A percentile compares a stretch with the other conserved stretches of the same genome.
These are phyloP conservation scores for Lateolabrax maculatus DNA, from an alignment of 2,797 vertebrate species.

Conservation along the genomic window DNA sequence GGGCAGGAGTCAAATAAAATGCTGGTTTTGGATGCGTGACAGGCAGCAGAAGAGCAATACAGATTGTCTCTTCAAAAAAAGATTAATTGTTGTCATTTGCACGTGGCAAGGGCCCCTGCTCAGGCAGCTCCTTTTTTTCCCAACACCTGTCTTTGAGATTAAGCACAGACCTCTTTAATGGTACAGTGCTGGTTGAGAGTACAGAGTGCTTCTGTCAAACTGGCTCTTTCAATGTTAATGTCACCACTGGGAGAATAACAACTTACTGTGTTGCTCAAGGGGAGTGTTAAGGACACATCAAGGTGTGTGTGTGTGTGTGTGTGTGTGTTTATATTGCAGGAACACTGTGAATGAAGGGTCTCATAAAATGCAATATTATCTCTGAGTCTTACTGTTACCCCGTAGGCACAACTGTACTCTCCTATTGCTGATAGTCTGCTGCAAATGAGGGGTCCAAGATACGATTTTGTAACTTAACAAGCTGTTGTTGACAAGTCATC, in stretches of 20 bases:
- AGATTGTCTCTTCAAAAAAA: background rate
- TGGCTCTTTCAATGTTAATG: slow-evolving; percentile 50
- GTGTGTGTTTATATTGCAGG: slow-evolving; percentile 10
- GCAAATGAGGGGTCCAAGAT: background rate
- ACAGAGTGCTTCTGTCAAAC: slow-evolving; percentile 24
- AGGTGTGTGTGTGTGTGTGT: slow-evolving; percentile 3
- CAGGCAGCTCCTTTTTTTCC: slow-evolving; percentile 10
- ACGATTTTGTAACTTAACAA: background rate
- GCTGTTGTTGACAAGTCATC: slow-evolving; percentile 50
- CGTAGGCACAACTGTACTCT: background rate
- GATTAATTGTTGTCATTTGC: background rate
- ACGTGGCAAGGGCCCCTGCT: background rate
- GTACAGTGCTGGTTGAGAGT: slow-evolving; percentile 19
- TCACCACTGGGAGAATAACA: slow-evolving; percentile 41
- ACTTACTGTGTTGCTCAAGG: slow-evolving; percentile 24
- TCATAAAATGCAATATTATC: slow-evolving; percentile 27
- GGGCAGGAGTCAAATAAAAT: background rate
- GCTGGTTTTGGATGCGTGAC: background rate
- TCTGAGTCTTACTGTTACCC: background rate
- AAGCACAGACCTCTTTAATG: slow-evolving; percentile 16
- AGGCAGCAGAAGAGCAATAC: background rate
- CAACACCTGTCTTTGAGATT: slow-evolving; percentile 18
- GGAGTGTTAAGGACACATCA: slow-evolving; percentile 22
- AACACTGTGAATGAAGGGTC: background rate
- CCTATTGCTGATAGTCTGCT: background rate